Conservation (phyloP, 2,888 invertebrate species). For the Ypsolopha scabrella region DNA sequence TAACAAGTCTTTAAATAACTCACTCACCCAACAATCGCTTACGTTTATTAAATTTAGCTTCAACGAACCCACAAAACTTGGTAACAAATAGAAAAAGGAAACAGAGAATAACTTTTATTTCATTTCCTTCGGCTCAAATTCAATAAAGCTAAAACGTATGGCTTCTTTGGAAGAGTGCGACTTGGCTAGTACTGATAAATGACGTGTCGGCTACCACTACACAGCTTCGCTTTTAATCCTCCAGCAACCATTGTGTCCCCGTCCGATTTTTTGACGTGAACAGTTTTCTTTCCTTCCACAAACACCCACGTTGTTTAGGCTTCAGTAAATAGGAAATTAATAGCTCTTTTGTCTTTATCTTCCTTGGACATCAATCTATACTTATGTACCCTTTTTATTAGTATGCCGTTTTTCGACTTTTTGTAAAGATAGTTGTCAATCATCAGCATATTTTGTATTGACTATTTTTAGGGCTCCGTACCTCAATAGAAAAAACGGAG, state of each 20-base stretch:
- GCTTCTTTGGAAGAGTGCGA: slow-evolving; percentile 27
- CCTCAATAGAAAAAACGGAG: too few relatives aligned
- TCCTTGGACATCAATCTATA: slow-evolving; percentile 42
- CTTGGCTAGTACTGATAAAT: slow-evolving; percentile 55
- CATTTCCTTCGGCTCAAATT: slow-evolving; percentile 25
- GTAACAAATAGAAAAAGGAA: background rate
- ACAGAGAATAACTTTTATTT: slow-evolving; percentile 4
- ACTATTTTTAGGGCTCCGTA: too few relatives aligned
- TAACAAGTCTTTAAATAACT: too few relatives aligned
- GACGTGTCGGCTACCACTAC: slow-evolving; percentile 58
- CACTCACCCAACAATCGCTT: too few relatives aligned
- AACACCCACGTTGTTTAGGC: slow-evolving; percentile 39
- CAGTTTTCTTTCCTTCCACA: slow-evolving; percentile 40
- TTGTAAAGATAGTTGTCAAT: too few relatives aligned
- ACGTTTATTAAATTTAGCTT: too few relatives aligned
- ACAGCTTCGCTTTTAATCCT: slow-evolving; percentile 66
- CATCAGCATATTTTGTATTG: too few relatives aligned
- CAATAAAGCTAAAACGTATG: slow-evolving; percentile 26
- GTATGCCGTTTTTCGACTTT: too few relatives aligned
- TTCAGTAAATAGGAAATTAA: slow-evolving; percentile 54
- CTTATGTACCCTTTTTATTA: slow-evolving; percentile 10
- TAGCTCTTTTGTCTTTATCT: slow-evolving; percentile 45
- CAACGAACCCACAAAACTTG: too few relatives aligned
- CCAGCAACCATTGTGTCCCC: slow-evolving; percentile 53
- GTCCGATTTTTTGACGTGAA: slow-evolving; percentile 54